Conservation (phyloP, 2,888 invertebrate genomes). For the Atrina japonica region DNA sequence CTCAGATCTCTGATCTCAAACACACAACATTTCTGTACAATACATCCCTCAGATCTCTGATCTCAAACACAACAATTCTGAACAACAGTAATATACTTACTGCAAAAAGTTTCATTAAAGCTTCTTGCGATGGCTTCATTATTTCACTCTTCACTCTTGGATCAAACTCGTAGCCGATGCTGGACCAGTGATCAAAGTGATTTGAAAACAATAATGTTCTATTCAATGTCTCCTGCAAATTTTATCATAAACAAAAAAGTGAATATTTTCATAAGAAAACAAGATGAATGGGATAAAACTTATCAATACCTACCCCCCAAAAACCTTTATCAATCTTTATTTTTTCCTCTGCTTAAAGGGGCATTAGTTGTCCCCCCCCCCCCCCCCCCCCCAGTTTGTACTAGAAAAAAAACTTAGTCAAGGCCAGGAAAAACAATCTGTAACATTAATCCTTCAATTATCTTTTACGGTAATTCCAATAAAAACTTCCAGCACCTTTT, state of each 20-base stretch:
- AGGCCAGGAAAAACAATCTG: too few relatives aligned
- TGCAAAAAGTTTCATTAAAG: conserved; percentile 94
- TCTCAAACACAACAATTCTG: background rate
- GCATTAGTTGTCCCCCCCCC: too few relatives aligned
- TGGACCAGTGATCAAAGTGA: conserved; percentile 68
- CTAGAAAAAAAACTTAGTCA: too few relatives aligned
- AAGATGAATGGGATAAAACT: background rate
- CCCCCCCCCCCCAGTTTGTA: too few relatives aligned
- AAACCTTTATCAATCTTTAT: too few relatives aligned
- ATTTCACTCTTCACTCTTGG: conserved; percentile 82
- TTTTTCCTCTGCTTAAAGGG: too few relatives aligned
- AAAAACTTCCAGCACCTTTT: too few relatives aligned
- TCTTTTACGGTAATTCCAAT: too few relatives aligned
- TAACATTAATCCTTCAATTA: too few relatives aligned
- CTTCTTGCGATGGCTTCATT: conserved; percentile 87
- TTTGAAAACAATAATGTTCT: conserved; percentile 64
- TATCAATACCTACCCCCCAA: too few relatives aligned
- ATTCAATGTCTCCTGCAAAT: conserved; percentile 76
- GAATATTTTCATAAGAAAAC: background rate
- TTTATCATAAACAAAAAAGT: too few relatives aligned
- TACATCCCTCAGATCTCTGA: background rate
- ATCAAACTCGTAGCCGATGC: conserved; percentile 75
- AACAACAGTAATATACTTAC: conserved; percentile 83
- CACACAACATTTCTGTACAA: background rate
- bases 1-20: background rate